Base-by-base conservation (phyloP, 2,113 vertebrate species). In the Oncorhynchus tshawytscha region DNA sequence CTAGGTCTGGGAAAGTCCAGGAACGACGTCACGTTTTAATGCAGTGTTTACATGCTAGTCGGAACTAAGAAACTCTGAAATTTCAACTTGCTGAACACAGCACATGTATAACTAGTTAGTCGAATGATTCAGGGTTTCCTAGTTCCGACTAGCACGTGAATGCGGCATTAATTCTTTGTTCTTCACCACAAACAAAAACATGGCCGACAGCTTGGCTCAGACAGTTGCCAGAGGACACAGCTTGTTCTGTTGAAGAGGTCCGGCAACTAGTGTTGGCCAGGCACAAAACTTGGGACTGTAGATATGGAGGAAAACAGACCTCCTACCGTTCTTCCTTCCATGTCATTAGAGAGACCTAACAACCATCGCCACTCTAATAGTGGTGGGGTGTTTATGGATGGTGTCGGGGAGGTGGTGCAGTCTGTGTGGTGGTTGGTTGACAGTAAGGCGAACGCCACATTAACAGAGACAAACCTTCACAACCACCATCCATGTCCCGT, bases 321-420 rank as follows among this genome's bases (percentile, higher is more conserved):
- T 73, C 84, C 71, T 76, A 69, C 66, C 82, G 78, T 49, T 72
- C 39, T 45, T 45, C 39, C 39, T 73, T 62, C 75, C 81, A 71
- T 86, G 85, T 82, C 78, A 71, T 74, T 16, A 65, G 82, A 82
- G 15, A 62, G 6, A 62, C 6, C 74, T 82, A 45, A 72, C 75
- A 74, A 78, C 73, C 11, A 67, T 5, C 15, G 22, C 29, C 22
- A 29, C 25, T 13, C 15, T 25, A 67, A 67, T 15, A 4, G 65
- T 8, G 11, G 18, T 29, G 22, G 9, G 25, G 18, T 31, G 5
- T 45, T 34, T n/a, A 20, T 48, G 1, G 22, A 51, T 73, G 77
- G 70, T 71, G 31, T 68, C 76, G 81, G 76, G 74, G 80, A 72
- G 31, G 82, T n/a, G 18, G 60, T 20, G 72, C 13, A 27, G 82